phyloP scores from a whole-genome alignment of 2,797 vertebrate genomes.

The Myotis planiceps region DNA sequence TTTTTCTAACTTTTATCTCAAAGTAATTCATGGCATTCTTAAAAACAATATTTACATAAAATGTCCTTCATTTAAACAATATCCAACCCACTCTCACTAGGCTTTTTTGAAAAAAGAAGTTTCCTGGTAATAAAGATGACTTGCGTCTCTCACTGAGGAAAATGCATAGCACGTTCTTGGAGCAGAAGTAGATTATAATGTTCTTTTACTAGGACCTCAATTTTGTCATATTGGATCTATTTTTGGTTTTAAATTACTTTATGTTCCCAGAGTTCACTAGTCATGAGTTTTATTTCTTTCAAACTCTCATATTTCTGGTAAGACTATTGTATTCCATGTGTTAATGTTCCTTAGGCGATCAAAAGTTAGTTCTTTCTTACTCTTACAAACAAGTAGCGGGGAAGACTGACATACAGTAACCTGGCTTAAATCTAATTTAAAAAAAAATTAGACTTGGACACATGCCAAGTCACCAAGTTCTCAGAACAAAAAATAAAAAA shows the following conservation, averaged over 20 bases:
- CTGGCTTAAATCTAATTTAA: not conserved
- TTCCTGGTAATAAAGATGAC: constrained; percentile 5
- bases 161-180: not conserved
- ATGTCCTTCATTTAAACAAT: not conserved
- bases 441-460: constrained; percentile 28
- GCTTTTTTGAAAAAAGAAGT: not conserved
- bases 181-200: not conserved
- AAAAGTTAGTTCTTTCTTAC: not conserved
- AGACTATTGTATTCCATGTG: not conserved
- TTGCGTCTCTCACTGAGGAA: not conserved
- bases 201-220: not conserved
- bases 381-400: constrained; percentile 7
- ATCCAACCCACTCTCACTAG: not conserved
- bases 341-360: not conserved
- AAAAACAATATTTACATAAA: constrained; percentile 1
- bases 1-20: not conserved
- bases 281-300: not conserved
- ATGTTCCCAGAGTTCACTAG: not conserved
- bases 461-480: not conserved
- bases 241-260: not conserved
- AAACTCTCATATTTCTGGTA: not conserved
- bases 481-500: constrained; percentile 55
- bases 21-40: not conserved
- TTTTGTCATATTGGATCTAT: not conserved
- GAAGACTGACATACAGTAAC: not conserved